These are phyloP conservation scores for Ceratitis capitata DNA, from an alignment of 1,140 invertebrate species.

Conservation along the genomic window DNA sequence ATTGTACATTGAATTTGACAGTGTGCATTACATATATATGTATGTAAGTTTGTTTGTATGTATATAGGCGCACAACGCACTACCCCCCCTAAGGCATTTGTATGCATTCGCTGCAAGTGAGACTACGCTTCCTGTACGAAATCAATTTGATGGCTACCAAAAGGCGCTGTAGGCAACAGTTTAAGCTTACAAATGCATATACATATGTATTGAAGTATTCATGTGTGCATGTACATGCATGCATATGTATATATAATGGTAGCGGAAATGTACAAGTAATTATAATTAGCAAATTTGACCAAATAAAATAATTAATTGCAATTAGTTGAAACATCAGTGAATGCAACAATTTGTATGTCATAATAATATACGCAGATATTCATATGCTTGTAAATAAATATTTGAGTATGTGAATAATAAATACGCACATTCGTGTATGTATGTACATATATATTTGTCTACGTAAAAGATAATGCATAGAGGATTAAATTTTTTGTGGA, in stretches of 20 bases:
- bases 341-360: conserved; percentile 24
- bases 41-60: background rate
- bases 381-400: background rate
- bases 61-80: background rate
- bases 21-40: background rate
- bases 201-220: background rate
- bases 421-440: background rate
- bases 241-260: background rate
- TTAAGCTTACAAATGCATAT: background rate
- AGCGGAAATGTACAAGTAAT: conserved; percentile 32
- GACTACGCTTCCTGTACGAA: background rate
- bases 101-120: background rate
- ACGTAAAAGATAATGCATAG: background rate
- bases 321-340: background rate
- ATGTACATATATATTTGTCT: background rate
- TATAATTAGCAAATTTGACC: conserved; percentile 33
- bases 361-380: background rate
- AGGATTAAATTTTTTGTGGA: conserved; percentile 1
- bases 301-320: conserved; percentile 31
- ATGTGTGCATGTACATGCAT: background rate
- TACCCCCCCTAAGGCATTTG: background rate
- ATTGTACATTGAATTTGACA: background rate
- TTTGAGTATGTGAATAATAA: too few species aligned
- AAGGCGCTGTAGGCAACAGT: background rate
- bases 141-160: background rate